Evolutionary conservation across 2,113 vertebrate species (phyloP).

Genomic region (Heliornis fulica): DNA sequence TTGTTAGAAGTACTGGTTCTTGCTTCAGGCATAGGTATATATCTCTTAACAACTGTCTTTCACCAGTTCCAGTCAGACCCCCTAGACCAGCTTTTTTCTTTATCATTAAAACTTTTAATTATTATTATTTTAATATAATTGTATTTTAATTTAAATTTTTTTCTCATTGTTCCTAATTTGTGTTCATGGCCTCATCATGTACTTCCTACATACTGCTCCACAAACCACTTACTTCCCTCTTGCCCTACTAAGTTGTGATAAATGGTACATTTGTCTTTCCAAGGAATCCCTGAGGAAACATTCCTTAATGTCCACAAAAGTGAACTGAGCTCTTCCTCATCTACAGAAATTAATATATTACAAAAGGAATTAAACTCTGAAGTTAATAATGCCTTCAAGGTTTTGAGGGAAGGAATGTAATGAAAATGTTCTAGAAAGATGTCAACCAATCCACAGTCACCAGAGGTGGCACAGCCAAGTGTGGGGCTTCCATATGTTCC

Average conservation of each 20-base stretch:
- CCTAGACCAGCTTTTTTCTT: background rate
- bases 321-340: background rate
- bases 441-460: background rate
- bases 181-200: background rate
- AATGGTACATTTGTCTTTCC: background rate
- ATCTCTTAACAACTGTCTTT: background rate
- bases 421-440: background rate
- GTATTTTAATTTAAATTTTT: background rate
- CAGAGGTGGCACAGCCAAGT: background rate
- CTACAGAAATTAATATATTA: background rate
- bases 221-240: background rate
- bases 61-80: background rate
- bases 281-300: background rate
- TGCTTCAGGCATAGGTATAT: background rate
- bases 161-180: background rate
- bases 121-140: too few relatives aligned
- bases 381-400: background rate
- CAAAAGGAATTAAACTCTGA: background rate
- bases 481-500: background rate
- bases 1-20: background rate
- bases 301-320: background rate
- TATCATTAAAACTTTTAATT: too few relatives aligned
- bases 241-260: background rate
- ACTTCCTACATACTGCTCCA: background rate
- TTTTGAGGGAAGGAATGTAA: background rate